Percentiles rank a stretch among this genome's conserved stretches.
Evolutionary conservation across 37 sponge, comb jelly and placozoan genomes (phyloP).

Genomic region (Beroe forskalii): DNA sequence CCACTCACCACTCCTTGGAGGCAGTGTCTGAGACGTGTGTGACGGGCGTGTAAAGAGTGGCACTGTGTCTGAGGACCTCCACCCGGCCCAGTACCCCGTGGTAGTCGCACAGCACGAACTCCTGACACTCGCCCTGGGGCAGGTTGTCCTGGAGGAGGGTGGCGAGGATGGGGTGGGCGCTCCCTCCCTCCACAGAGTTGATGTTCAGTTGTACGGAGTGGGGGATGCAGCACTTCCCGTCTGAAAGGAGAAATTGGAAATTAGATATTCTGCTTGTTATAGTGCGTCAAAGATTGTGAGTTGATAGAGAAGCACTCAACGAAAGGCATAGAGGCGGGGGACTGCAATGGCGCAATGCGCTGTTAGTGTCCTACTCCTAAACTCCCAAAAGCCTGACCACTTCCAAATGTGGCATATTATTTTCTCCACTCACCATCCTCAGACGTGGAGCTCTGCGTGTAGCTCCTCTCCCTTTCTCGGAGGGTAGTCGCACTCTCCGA

Average conservation of each 20-base stretch:
- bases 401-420: too few species aligned
- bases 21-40: background rate
- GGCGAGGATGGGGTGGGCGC: background rate
- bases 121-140: background rate
- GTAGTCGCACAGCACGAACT: constrained; percentile 2
- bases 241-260: background rate
- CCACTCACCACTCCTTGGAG: constrained; percentile 24
- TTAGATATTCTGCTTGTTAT: too few species aligned
- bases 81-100: background rate
- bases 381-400: too few species aligned
- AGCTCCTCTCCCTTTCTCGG: background rate
- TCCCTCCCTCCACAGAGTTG: background rate
- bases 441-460: background rate
- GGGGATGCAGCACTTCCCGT: background rate
- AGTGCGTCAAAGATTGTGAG: background rate
- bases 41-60: constrained; percentile 11
- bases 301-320: background rate
- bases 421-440: background rate
- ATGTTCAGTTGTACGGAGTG: constrained; percentile 47
- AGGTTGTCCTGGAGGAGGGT: background rate
- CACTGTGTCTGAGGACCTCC: background rate
- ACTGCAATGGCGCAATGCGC: too few species aligned
- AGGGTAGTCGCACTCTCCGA: background rate
- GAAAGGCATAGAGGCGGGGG: too few species aligned
- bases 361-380: too few species aligned